Conservation (phyloP, 2,113 vertebrate species). For the Misgurnus anguillicaudatus region DNA sequence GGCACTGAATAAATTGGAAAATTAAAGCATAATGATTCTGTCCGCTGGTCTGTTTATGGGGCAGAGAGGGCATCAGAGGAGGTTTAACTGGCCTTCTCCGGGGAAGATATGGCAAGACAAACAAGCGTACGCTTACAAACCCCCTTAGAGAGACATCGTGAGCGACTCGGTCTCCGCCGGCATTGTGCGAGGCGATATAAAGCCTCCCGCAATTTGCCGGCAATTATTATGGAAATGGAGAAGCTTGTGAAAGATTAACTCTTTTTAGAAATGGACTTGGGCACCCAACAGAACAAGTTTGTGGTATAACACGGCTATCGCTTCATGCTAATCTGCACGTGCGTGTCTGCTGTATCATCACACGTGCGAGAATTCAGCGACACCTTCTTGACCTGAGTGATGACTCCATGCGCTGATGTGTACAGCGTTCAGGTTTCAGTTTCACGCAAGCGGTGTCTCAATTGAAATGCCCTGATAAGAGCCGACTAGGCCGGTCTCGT, state of each 20-base stretch:
- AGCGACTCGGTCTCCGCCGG: not conserved
- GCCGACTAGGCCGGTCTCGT: not conserved
- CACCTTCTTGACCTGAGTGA: constrained; percentile 2
- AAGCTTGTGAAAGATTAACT: constrained; percentile 26
- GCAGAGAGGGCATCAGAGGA: constrained; percentile 22
- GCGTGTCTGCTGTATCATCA: not conserved
- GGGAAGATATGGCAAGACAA: constrained; percentile 31
- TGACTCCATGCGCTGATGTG: not conserved
- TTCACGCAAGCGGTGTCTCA: constrained; percentile 3
- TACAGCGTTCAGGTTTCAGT: constrained; percentile 1
- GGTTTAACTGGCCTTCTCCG: constrained; percentile 32
- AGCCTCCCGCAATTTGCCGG: constrained; percentile 15
- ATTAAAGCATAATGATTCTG: constrained; percentile 60
- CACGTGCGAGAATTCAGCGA: not conserved
- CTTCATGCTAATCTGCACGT: constrained; percentile 11
- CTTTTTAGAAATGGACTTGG: constrained; percentile 16
- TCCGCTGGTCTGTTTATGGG: constrained; percentile 52
- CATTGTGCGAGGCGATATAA: constrained; percentile 20
- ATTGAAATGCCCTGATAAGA: constrained; percentile 42
- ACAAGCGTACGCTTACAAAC: constrained; percentile 8
- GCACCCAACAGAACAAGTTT: not conserved
- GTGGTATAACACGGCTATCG: not conserved
- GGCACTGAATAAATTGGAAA: constrained; percentile 60
- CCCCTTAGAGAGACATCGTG: constrained; percentile 2
- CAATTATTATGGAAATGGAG: constrained; percentile 46